phyloP scores from a whole-genome alignment of 2,797 vertebrate species.

The Otolemur crassicaudatus region DNA sequence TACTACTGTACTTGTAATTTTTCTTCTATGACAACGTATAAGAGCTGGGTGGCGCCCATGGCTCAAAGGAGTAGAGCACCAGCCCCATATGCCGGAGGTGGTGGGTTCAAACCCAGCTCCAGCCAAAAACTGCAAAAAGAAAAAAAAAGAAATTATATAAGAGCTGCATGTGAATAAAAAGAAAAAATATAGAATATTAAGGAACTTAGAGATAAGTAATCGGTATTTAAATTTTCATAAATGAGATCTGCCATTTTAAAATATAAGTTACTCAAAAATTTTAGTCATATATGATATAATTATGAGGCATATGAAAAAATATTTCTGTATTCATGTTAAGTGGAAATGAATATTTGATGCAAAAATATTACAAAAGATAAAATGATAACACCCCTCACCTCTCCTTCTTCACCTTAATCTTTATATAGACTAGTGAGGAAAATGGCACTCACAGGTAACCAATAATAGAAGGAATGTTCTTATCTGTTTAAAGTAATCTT shows the following conservation, averaged over 20 bases:
- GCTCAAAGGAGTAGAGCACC: too few species aligned
- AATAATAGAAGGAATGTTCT: slow-evolving; percentile 34
- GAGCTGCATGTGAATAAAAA: background rate
- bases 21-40: background rate
- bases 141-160: background rate
- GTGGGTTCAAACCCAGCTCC: too few species aligned
- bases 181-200: background rate
- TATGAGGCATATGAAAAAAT: background rate
- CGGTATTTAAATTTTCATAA: background rate
- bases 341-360: slow-evolving; percentile 14
- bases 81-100: too few species aligned
- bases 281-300: background rate
- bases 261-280: background rate
- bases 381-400: background rate
- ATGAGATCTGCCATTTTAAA: background rate
- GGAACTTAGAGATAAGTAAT: background rate
- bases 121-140: too few species aligned
- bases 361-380: slow-evolving; percentile 11
- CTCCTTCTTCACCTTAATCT: background rate
- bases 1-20: background rate
- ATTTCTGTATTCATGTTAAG: background rate
- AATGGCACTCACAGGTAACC: background rate
- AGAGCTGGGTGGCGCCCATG: background rate
- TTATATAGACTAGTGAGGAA: background rate
- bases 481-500: slow-evolving; percentile 24